These are phyloP conservation scores for Calosoma granatense DNA, from an alignment of 1,140 invertebrate genomes.

Conservation along the genomic window DNA sequence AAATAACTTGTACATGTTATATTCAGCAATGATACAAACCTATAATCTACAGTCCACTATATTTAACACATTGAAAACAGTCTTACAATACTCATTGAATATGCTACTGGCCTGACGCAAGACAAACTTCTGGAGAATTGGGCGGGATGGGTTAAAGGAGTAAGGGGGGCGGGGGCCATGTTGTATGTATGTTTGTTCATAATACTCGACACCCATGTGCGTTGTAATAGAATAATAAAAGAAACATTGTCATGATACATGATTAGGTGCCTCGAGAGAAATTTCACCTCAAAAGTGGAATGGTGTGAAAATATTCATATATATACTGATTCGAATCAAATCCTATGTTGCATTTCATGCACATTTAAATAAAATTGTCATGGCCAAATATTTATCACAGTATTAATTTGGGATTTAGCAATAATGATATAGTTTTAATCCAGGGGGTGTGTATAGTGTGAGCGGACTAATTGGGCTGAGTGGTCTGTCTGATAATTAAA, in stretches of 20 bases:
- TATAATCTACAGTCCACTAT: slow-evolving; percentile 3
- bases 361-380: not conserved
- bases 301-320: not conserved
- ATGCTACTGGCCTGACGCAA: not conserved
- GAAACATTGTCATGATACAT: not conserved
- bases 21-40: slow-evolving; percentile 4
- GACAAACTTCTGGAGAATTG: too few species aligned
- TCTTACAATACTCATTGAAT: slow-evolving; percentile 3
- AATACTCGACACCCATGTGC: not conserved
- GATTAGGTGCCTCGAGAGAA: too few species aligned
- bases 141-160: too few species aligned
- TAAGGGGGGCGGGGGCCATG: not conserved
- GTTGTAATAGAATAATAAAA: not conserved
- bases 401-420: slow-evolving; percentile 6
- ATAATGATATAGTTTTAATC: too few species aligned
- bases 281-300: not conserved
- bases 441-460: too few species aligned
- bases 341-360: not conserved
- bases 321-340: not conserved
- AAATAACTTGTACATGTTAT: too few species aligned
- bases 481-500: too few species aligned
- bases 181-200: too few species aligned
- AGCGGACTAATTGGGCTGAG: too few species aligned
- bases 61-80: slow-evolving; percentile 7
- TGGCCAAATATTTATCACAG: slow-evolving; percentile 3